Conservation (phyloP, 2,113 vertebrate genomes). For the Rhadina sibilatrix region DNA sequence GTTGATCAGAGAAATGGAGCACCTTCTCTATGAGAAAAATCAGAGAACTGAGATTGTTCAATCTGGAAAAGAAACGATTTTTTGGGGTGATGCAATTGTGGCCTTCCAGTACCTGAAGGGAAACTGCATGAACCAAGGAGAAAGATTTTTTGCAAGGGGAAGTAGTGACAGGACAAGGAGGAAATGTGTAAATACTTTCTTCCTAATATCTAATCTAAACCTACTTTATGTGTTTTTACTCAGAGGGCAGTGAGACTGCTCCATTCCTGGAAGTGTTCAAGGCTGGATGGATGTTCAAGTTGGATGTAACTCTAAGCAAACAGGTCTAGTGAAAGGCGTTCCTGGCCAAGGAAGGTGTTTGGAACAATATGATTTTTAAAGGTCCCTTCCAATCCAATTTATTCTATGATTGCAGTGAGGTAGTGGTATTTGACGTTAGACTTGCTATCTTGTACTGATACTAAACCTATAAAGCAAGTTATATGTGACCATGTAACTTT, state of each 20-base stretch:
- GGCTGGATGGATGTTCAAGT: no score
- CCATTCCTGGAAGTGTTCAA: not conserved
- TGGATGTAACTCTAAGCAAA: not conserved
- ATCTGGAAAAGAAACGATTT: not conserved
- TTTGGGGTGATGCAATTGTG: not conserved
- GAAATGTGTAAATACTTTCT: fast-evolving
- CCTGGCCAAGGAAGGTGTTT: not conserved
- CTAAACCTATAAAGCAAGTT: not conserved
- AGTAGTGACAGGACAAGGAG: not conserved
- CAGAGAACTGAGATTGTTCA: not conserved
- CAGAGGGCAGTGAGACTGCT: not conserved
- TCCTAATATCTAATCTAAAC: not conserved
- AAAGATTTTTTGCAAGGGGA: not conserved
- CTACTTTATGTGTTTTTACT: not conserved
- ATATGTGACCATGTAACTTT: not conserved
- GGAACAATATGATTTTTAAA: not conserved
- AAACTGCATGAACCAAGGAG: not conserved
- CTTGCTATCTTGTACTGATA: not conserved
- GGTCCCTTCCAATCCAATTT: not conserved
- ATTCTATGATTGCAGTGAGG: not conserved
- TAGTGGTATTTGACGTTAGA: not conserved
- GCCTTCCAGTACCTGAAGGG: not conserved
- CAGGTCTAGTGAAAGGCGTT: not conserved
- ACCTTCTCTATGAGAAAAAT: not conserved
- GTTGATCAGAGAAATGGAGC: not conserved